These are phyloP conservation scores for Caenorhabditis afra DNA, from an alignment of 2,888 invertebrate species.

Conservation along the genomic window DNA sequence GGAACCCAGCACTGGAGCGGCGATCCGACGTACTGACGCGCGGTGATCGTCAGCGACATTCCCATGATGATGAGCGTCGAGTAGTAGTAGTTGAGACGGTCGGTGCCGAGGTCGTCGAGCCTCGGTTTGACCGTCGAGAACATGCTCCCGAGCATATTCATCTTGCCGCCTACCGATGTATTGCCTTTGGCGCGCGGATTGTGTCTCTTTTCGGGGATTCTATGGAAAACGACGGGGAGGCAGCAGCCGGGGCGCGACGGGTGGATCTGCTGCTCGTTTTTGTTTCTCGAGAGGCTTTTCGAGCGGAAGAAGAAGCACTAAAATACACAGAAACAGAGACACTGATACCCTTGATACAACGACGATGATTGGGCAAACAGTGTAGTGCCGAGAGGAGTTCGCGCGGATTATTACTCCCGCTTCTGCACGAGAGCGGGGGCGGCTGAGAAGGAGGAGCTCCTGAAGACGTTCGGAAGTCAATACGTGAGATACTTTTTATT, in stretches of 20 bases:
- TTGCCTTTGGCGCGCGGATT: constrained; percentile 43
- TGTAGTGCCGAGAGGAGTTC: constrained; percentile 55
- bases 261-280: constrained; percentile 8
- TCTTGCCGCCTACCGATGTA: constrained; percentile 41
- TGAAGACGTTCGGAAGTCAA: too few relatives aligned
- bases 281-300: constrained; percentile 58
- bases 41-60: constrained; percentile 70
- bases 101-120: constrained; percentile 70
- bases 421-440: constrained; percentile 16
- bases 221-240: constrained; percentile 3
- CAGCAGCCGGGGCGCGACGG: constrained; percentile 2
- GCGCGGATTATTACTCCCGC: constrained; percentile 43
- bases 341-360: constrained; percentile 46
- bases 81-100: constrained; percentile 78
- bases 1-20: constrained; percentile 80
- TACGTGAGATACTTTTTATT: too few relatives aligned
- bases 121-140: constrained; percentile 64
- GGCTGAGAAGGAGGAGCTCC: too few relatives aligned
- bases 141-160: constrained; percentile 64
- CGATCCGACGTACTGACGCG: constrained; percentile 79
- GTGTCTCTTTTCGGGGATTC: constrained; percentile 31
- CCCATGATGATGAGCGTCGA: constrained; percentile 75
- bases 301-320: constrained; percentile 37
- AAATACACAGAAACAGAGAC: constrained; percentile 46
- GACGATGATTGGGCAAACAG: constrained; percentile 37